Conservation (phyloP, 1,140 invertebrate genomes). For the Trinorchestia longiramus region DNA sequence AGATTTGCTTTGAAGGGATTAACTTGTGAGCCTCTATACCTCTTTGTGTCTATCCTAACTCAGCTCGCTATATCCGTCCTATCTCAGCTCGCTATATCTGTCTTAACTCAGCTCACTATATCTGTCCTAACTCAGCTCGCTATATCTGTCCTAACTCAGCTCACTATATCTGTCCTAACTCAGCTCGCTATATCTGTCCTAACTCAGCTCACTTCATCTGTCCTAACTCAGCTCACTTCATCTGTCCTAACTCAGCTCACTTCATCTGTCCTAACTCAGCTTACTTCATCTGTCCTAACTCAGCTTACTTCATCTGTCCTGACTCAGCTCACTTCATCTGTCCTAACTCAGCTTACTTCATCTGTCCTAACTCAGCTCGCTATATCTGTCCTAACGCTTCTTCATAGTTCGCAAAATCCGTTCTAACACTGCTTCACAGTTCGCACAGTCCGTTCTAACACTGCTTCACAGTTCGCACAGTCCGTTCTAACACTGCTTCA, state of each 20-base stretch:
- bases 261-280: no score
- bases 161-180: not conserved
- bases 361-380: not conserved
- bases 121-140: not conserved
- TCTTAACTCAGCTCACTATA: not conserved
- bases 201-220: not conserved
- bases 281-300: not conserved
- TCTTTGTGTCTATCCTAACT: not conserved
- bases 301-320: not conserved
- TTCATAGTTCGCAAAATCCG: no score
- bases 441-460: not conserved
- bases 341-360: not conserved
- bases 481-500: no score
- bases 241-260: no score
- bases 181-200: not conserved
- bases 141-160: not conserved
- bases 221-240: not conserved
- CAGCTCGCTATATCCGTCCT: not conserved
- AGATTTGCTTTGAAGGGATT: not conserved
- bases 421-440: no score
- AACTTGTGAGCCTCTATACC: not conserved
- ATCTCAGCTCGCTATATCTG: not conserved
- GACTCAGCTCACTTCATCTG: not conserved
- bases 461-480: not conserved
- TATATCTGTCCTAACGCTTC: no score